Conservation (phyloP, 2,797 vertebrate genomes). For the Cyprinodon diabolis region DNA sequence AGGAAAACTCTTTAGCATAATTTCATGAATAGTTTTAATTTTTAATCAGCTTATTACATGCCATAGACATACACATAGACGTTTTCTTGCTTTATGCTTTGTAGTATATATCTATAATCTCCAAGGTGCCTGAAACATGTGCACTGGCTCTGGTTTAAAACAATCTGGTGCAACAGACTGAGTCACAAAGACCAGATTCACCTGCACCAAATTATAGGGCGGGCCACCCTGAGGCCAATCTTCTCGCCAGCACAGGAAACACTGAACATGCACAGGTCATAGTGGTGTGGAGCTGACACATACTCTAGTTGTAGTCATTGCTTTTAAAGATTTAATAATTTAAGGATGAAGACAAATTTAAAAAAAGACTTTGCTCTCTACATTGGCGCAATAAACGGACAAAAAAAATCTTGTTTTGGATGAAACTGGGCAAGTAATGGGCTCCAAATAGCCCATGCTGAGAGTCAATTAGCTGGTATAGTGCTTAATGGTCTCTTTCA, state of each 20-base stretch:
- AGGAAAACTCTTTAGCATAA: background rate
- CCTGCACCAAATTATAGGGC: constrained; percentile 54
- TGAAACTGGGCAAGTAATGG: constrained; percentile 16
- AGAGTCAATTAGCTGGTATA: constrained; percentile 58
- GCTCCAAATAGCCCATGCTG: constrained; percentile 32
- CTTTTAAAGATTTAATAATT: background rate
- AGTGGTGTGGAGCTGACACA: constrained; percentile 13
- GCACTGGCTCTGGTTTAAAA: constrained; percentile 15
- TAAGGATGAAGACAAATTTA: background rate
- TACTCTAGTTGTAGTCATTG: background rate
- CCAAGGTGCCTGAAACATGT: constrained; percentile 15
- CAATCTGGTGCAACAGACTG: constrained; percentile 29
- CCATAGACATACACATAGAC: no score
- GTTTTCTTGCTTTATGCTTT: background rate
- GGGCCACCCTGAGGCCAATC: constrained; percentile 16
- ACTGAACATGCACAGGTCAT: constrained; percentile 29
- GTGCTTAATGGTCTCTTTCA: constrained; percentile 58
- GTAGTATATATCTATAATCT: background rate
- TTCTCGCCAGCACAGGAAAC: constrained; percentile 46
- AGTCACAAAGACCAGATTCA: constrained; percentile 62
- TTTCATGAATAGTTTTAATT: background rate
- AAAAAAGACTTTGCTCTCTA: constrained; percentile 4
- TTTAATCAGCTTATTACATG: background rate
- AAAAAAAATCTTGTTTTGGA: constrained; percentile 5
- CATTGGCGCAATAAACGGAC: constrained; percentile 8